Evolutionary conservation across 2,797 vertebrate genomes (phyloP).

Genomic region (Brotula barbata): DNA sequence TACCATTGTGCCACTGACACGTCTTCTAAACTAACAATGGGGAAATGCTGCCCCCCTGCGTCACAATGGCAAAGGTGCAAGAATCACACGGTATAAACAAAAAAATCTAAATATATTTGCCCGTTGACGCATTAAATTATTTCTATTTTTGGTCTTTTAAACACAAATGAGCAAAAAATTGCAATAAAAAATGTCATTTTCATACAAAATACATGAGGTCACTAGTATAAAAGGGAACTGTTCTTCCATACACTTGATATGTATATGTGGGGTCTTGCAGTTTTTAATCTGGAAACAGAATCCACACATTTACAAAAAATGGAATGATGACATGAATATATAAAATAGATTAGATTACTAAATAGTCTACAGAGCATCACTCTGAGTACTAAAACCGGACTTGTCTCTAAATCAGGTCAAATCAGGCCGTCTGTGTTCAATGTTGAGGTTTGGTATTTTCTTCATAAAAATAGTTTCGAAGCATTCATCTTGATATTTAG

Average conservation of each 20-base stretch:
- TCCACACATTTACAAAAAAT: too few relatives aligned
- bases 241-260: too few relatives aligned
- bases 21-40: conserved; percentile 19
- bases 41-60: conserved; percentile 64
- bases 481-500: background rate
- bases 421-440: too few relatives aligned
- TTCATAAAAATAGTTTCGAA: conserved; percentile 4
- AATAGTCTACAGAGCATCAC: conserved; percentile 25
- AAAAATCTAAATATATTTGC: background rate
- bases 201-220: conserved; percentile 4
- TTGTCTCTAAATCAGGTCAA: too few relatives aligned
- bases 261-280: conserved; percentile 14
- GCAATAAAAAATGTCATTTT: background rate
- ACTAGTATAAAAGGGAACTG: background rate
- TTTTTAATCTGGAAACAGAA: background rate
- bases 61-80: conserved; percentile 42
- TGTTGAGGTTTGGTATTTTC: too few relatives aligned
- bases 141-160: background rate
- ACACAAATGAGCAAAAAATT: conserved; percentile 16
- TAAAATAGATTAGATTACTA: conserved; percentile 18
- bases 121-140: background rate
- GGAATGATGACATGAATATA: too few relatives aligned
- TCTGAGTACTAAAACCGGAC: too few relatives aligned
- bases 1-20: conserved; percentile 45
- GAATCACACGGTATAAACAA: background rate